These are phyloP conservation scores for Esox masquinongy DNA, from an alignment of 2,797 vertebrate species.

Conservation along the genomic window DNA sequence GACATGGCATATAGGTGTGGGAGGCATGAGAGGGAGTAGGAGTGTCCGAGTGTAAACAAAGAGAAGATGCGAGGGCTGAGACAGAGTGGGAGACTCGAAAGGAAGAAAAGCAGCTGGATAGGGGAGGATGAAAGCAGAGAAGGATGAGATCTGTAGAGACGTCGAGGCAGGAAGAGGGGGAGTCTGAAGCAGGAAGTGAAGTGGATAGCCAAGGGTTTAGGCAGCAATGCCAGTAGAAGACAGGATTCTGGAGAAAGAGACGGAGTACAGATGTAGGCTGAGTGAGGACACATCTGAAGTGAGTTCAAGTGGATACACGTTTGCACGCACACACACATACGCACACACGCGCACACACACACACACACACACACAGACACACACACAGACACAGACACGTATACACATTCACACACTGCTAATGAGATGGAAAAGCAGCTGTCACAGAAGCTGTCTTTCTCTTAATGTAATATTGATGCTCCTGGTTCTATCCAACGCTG, in stretches of 20 bases:
- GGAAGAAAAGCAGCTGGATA: not conserved
- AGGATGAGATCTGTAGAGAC: not conserved
- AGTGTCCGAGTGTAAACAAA: not conserved
- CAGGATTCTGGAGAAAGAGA: not conserved
- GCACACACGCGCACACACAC: not conserved
- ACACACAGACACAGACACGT: not conserved
- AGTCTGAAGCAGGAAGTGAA: not conserved
- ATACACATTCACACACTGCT: conserved; percentile 4
- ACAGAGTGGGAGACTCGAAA: not conserved
- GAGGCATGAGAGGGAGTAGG: not conserved
- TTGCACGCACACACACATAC: conserved; percentile 1
- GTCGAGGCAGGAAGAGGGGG: not conserved
- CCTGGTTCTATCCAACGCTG: conserved; percentile 29
- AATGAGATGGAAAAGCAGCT: conserved; percentile 5
- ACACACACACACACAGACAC: not conserved
- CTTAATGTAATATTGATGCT: conserved; percentile 31
- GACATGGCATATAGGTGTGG: not conserved
- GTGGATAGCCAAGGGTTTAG: not conserved
- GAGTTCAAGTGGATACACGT: not conserved
- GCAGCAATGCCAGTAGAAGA: not conserved
- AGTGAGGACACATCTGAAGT: not conserved
- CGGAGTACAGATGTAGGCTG: not conserved
- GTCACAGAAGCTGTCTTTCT: conserved; percentile 27
- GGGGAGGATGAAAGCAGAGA: not conserved
- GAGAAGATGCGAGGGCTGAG: not conserved